These are phyloP conservation scores for Strongylocentrotus purpuratus DNA, from an alignment of 35 echinoderm and acorn worm species.

Conservation along the genomic window DNA sequence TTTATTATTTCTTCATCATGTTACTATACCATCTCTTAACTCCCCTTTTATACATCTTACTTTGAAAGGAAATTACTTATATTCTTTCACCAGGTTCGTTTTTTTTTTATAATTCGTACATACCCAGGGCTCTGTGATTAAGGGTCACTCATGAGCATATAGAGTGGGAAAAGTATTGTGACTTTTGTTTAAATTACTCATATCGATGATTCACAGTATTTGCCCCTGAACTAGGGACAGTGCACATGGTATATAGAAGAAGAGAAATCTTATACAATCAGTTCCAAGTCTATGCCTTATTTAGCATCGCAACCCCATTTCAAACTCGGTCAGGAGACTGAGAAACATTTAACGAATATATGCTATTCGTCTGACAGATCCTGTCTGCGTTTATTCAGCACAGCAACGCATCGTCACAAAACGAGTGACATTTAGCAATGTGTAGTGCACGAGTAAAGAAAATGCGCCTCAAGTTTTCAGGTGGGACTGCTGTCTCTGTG, in stretches of 20 bases:
- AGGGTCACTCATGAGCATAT: too few species aligned
- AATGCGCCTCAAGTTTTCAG: too few species aligned
- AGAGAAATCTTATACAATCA: background rate
- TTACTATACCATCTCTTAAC: too few species aligned
- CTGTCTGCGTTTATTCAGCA: background rate
- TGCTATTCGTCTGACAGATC: background rate
- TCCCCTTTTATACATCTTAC: too few species aligned
- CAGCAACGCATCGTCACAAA: background rate
- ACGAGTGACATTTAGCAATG: background rate
- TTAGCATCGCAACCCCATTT: background rate
- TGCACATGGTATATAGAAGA: background rate
- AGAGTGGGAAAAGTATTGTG: too few species aligned
- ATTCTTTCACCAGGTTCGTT: too few species aligned
- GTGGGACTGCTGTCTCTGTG: too few species aligned
- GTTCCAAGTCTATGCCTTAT: constrained; percentile 11
- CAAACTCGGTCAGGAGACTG: background rate
- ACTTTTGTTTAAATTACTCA: background rate
- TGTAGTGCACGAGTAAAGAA: too few species aligned
- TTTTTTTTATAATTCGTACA: too few species aligned
- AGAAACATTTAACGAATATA: background rate
- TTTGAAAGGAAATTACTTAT: too few species aligned
- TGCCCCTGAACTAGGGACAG: background rate
- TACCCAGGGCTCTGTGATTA: too few species aligned
- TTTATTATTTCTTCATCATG: too few species aligned
- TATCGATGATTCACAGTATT: background rate